phyloP scores from a whole-genome alignment of 2,888 invertebrate genomes.

The Eupithecia insigniata region DNA sequence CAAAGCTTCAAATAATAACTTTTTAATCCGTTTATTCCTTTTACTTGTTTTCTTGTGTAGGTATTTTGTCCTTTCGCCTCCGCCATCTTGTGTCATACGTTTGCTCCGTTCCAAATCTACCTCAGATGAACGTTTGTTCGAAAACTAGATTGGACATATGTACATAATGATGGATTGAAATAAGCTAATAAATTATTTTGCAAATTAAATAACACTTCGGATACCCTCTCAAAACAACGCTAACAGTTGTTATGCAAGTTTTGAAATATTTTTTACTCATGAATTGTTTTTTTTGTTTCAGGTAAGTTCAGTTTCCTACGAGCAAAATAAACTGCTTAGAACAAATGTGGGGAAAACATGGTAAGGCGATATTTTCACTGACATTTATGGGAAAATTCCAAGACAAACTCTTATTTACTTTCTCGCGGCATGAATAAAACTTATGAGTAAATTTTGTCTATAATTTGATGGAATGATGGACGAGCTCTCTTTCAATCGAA shows the following conservation, averaged over 20 bases:
- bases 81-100: no score
- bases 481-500: slow-evolving; percentile 21
- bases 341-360: not conserved
- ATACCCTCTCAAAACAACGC: no score
- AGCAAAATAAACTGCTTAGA: not conserved
- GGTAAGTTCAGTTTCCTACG: slow-evolving; percentile 5
- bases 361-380: not conserved
- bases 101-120: no score
- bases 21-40: no score
- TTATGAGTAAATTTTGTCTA: not conserved
- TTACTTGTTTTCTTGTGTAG: no score
- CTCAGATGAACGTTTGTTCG: no score
- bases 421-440: not conserved
- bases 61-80: no score
- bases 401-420: not conserved
- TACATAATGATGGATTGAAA: no score
- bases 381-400: not conserved
- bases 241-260: not conserved
- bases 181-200: no score
- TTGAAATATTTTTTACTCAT: not conserved
- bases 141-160: no score
- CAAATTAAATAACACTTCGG: no score
- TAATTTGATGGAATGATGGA: slow-evolving; percentile 21
- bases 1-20: no score
- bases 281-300: slow-evolving; percentile 4